Evolutionary conservation across 2,797 vertebrate species (phyloP).

Genomic region (Hydrolagus colliei): DNA sequence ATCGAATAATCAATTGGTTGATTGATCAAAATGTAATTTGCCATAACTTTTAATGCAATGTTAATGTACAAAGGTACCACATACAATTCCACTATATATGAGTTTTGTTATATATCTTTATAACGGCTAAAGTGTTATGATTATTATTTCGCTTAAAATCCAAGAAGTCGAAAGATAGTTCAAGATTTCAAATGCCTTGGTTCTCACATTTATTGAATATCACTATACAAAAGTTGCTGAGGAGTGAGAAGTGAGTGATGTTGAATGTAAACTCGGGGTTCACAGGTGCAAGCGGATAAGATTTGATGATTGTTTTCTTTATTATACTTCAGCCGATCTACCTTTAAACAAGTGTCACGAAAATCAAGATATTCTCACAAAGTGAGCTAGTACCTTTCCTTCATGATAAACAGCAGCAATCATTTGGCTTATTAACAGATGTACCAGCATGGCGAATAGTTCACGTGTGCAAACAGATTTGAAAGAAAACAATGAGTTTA

Average conservation of each 20-base stretch:
- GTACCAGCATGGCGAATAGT: slow-evolving; percentile 45
- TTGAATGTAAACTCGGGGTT: neutral
- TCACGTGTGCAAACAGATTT: slow-evolving; percentile 56
- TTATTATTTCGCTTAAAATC: neutral
- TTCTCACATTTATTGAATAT: neutral
- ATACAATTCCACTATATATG: neutral
- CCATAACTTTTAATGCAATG: neutral
- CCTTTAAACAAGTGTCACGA: neutral
- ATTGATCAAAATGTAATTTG: neutral
- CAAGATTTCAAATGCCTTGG: slow-evolving; percentile 13
- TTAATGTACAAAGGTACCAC: neutral
- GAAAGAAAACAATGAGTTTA: slow-evolving; percentile 70
- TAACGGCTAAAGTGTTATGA: neutral
- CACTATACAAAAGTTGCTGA: neutral
- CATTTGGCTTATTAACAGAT: slow-evolving; percentile 25
- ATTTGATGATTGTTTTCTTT: neutral
- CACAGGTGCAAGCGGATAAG: neutral
- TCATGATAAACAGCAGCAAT: neutral
- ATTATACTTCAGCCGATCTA: slow-evolving; percentile 4
- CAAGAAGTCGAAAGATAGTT: neutral
- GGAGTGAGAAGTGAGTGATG: neutral
- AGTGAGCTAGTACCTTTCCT: neutral
- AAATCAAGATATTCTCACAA: neutral
- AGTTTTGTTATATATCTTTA: neutral
- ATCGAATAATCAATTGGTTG: neutral